A percentile compares a stretch with the other conserved stretches of the same genome.
These are phyloP conservation scores for Zaprionus lachaisei DNA, from an alignment of 1,140 invertebrate genomes.

Conservation along the genomic window DNA sequence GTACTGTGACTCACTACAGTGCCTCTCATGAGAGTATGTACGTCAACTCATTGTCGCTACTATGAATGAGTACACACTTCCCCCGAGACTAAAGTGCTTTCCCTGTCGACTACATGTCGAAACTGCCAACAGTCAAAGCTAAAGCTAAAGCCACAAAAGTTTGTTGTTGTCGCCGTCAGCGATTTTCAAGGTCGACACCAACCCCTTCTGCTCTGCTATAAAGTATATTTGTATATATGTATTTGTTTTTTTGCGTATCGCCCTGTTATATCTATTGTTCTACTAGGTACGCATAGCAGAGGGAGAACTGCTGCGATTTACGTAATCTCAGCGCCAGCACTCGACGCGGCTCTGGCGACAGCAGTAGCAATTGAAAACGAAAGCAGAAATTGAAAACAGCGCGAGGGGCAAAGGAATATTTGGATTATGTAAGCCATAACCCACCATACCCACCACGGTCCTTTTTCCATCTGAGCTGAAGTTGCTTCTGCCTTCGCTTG, in stretches of 20 bases:
- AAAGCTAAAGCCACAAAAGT: conserved; percentile 19
- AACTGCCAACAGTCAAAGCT: conserved; percentile 8
- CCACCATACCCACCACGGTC: background rate
- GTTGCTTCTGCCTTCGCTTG: conserved; percentile 19
- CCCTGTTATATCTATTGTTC: conserved; percentile 24
- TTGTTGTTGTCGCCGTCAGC: conserved; percentile 33
- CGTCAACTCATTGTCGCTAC: background rate
- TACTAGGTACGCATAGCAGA: conserved; percentile 16
- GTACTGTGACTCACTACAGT: conserved; percentile 12
- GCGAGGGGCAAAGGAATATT: conserved; percentile 8
- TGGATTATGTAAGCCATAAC: conserved; percentile 36
- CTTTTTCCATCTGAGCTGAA: conserved; percentile 7
- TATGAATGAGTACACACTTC: background rate
- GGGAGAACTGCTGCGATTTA: conserved; percentile 50
- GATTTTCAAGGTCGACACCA: conserved; percentile 46
- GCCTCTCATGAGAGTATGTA: background rate
- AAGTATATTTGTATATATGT: conserved; percentile 19
- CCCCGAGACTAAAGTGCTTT: conserved; percentile 34
- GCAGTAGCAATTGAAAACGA: conserved; percentile 65
- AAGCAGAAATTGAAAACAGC: conserved; percentile 50
- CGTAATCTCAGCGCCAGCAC: conserved; percentile 71
- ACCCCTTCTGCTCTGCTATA: conserved; percentile 24
- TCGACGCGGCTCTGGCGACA: conserved; percentile 23
- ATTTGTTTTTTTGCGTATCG: conserved; percentile 31
- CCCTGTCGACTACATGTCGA: conserved; percentile 25